Conservation (phyloP, 2,113 vertebrate species). For the Chloroceryle aenea region DNA sequence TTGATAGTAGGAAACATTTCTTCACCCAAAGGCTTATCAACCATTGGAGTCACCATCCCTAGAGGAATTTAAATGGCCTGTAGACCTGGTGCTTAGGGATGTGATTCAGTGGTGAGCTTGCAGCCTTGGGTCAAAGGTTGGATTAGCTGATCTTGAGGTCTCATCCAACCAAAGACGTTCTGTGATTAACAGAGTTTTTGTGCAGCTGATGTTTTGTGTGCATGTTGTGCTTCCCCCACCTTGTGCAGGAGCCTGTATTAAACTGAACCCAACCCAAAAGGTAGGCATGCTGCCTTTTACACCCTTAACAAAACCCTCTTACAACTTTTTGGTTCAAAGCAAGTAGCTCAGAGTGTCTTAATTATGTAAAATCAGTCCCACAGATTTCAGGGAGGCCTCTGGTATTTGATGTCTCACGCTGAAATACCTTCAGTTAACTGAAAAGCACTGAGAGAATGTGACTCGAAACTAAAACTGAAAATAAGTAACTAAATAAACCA, state of each 20-base stretch:
- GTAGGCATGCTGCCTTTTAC: background rate
- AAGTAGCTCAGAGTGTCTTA: background rate
- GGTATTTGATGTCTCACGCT: constrained; percentile 1
- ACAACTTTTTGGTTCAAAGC: background rate
- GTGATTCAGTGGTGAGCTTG: too few relatives aligned
- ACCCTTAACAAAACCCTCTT: background rate
- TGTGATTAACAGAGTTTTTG: background rate
- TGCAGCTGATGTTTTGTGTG: background rate
- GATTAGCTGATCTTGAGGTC: too few relatives aligned
- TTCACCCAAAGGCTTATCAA: too few relatives aligned
- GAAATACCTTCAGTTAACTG: constrained; percentile 4
- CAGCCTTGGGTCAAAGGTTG: too few relatives aligned
- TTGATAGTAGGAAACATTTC: too few relatives aligned
- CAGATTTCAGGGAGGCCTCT: background rate
- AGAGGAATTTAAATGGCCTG: too few relatives aligned
- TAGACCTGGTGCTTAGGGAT: too few relatives aligned
- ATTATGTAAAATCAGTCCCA: background rate
- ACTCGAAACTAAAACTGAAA: background rate
- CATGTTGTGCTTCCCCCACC: background rate
- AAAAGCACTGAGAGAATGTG: background rate
- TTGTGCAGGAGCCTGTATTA: background rate
- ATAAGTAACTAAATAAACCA: constrained; percentile 10
- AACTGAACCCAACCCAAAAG: background rate
- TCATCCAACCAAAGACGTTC: too few relatives aligned
- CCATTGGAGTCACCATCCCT: too few relatives aligned